phyloP scores from a whole-genome alignment of 2,113 vertebrate species.

The Rallus limicola region DNA sequence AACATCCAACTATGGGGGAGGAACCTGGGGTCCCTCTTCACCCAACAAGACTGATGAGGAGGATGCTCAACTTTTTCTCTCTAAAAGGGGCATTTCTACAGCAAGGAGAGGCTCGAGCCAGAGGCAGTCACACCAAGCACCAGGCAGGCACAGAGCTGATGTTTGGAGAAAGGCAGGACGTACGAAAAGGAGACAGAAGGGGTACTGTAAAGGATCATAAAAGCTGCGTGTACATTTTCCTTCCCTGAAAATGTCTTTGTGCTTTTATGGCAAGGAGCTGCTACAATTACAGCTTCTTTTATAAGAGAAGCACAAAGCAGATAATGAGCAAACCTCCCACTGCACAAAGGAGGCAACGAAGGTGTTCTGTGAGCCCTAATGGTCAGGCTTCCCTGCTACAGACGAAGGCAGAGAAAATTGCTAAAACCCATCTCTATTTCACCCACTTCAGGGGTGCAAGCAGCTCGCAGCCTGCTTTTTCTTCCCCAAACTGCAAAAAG shows the following conservation, averaged over 20 bases:
- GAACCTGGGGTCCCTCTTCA: neutral
- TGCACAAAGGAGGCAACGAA: slow-evolving; percentile 18
- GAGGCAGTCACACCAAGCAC: neutral
- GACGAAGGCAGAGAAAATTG: neutral
- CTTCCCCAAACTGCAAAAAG: neutral
- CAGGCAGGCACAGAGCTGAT: neutral
- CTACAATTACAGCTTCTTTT: slow-evolving; percentile 49
- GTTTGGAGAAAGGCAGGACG: slow-evolving; percentile 7
- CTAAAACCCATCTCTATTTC: slow-evolving; percentile 37
- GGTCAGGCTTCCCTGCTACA: neutral
- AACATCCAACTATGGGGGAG: neutral
- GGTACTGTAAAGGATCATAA: neutral
- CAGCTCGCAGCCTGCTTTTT: neutral
- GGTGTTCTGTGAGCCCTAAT: neutral
- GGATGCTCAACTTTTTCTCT: neutral
- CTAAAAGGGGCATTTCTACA: neutral
- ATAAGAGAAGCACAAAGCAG: slow-evolving; percentile 18
- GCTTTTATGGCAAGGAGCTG: slow-evolving; percentile 48
- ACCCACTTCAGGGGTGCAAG: slow-evolving; percentile 14
- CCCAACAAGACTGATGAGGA: neutral
- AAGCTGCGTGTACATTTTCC: neutral
- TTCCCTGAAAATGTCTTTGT: slow-evolving; percentile 44
- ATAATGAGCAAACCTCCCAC: slow-evolving; percentile 61
- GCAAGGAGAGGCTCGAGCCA: neutral
- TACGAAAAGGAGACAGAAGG: neutral